Evolutionary conservation across 2,113 vertebrate species (phyloP), one percentile per base, ranked within the genome.

Genomic region (Synodontis membranacea): DNA sequence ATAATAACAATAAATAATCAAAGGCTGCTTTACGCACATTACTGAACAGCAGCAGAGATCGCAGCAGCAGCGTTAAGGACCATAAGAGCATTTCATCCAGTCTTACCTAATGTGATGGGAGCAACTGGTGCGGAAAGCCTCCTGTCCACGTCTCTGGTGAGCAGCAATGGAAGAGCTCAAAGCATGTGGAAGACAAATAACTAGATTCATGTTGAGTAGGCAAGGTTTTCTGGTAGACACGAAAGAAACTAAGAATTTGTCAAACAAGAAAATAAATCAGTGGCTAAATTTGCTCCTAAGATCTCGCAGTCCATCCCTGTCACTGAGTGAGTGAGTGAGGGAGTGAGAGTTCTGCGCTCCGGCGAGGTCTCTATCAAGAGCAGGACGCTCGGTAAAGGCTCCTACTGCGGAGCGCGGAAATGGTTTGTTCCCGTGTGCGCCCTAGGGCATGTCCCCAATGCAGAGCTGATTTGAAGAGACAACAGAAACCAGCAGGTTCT

Each of bases 401-500:
- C 95, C 95, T 94, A 94, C 95, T 93, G 95, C 95, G 95, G 95
- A 95, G 95, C 93, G 94, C 92, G 91, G 94, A 93, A 95, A 95
- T 95, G 96, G 96, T 96, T 96, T 58, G 94, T 93, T 94, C 95
- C 96, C 95, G 92, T 94, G 94, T 93, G 89, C 93, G 94, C 95
- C 94, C 90, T 90, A 94, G 94, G 95, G 93, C 94, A 95, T 93
- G 93, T 96, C 93, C 93, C 92, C 94, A 91, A 94, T 93, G 95
- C 95, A 94, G 94, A 94, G 93, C 93, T 93, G 93, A 96, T 96
- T 96, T 96, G 96, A 96, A 96, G 96, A 94, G 96, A 96, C 96
- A 96, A 93, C 94, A 93, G 31, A 56, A 92, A 93, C 94, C 94
- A 92, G 94, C 94, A 92, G 94, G 94, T 93, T 95, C 94, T 82